phyloP scores from a whole-genome alignment of 2,888 invertebrate genomes.

The Chymomyza fuscimana region DNA sequence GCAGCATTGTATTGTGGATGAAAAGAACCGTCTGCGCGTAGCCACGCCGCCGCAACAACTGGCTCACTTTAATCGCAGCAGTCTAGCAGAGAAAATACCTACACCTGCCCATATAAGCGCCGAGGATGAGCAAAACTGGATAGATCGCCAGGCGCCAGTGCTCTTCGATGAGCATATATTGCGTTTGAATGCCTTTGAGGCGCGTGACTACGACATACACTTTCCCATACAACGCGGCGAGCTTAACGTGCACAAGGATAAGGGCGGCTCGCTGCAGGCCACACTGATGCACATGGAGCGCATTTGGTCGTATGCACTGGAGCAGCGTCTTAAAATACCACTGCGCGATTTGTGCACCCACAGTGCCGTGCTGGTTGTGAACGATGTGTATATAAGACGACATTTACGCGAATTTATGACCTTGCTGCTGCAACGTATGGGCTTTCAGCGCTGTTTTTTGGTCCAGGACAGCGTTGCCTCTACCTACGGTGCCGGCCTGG shows the following conservation, averaged over 20 bases:
- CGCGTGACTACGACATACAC: slow-evolving; percentile 90
- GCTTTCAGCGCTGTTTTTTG: slow-evolving; percentile 88
- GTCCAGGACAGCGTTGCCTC: slow-evolving; percentile 89
- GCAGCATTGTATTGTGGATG: slow-evolving; percentile 89
- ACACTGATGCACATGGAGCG: slow-evolving; percentile 91
- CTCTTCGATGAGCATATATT: slow-evolving; percentile 67
- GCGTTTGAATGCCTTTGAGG: slow-evolving; percentile 68
- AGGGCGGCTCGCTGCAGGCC: slow-evolving; percentile 92
- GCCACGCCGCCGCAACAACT: slow-evolving; percentile 95
- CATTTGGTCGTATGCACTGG: slow-evolving; percentile 92
- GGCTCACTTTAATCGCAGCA: slow-evolving; percentile 91
- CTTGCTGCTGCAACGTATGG: slow-evolving; percentile 88
- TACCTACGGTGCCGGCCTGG: slow-evolving; percentile 90
- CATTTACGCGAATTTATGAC: slow-evolving; percentile 92
- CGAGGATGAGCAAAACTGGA: slow-evolving; percentile 35
- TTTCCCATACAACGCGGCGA: slow-evolving; percentile 94
- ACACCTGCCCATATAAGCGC: slow-evolving; percentile 19
- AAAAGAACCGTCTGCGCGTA: slow-evolving; percentile 88
- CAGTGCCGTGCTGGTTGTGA: slow-evolving; percentile 92
- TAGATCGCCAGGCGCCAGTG: slow-evolving; percentile 18
- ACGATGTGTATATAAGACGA: slow-evolving; percentile 92
- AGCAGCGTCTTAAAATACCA: slow-evolving; percentile 88
- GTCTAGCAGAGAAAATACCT: slow-evolving; percentile 85
- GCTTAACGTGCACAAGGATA: slow-evolving; percentile 89
- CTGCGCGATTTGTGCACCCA: slow-evolving; percentile 86